Percentiles rank a stretch among this genome's conserved stretches.
Evolutionary conservation across 2,113 vertebrate species (phyloP).

Genomic region (Ceratotherium simum): DNA sequence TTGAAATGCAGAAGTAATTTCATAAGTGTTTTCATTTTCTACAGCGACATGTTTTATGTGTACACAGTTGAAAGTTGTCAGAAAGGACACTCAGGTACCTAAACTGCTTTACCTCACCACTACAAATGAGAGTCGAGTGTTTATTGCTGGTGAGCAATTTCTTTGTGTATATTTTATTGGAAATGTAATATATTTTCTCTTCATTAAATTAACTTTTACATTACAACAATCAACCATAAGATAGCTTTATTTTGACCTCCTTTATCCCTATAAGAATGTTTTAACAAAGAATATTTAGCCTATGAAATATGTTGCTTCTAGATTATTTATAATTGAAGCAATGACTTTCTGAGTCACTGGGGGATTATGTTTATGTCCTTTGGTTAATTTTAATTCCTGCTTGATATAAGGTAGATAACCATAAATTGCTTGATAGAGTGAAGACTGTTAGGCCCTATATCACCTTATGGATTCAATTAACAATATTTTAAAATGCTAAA

Average conservation of each 20-base stretch:
- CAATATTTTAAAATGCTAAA: conserved; percentile 56
- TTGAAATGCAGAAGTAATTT: conserved; percentile 48
- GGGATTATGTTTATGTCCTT: conserved; percentile 42
- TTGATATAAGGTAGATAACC: conserved; percentile 45
- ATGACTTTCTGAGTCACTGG: conserved; percentile 17
- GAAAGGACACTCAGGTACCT: conserved; percentile 80
- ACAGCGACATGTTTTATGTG: conserved; percentile 92
- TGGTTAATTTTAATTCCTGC: conserved; percentile 1
- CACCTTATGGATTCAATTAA: conserved; percentile 4
- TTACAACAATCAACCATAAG: background rate
- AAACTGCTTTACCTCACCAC: conserved; percentile 91
- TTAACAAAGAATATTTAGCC: conserved; percentile 40
- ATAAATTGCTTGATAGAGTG: conserved; percentile 37
- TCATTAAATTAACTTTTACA: conserved; percentile 29
- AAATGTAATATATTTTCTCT: conserved; percentile 37
- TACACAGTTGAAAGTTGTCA: conserved; percentile 95
- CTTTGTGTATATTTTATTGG: conserved; percentile 21
- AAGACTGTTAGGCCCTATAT: background rate
- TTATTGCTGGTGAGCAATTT: conserved; percentile 90
- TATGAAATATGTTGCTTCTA: conserved; percentile 36
- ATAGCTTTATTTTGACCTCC: conserved; percentile 45
- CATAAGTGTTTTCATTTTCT: conserved; percentile 54
- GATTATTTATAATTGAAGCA: conserved; percentile 23
- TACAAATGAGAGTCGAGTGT: conserved; percentile 93
- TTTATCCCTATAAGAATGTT: background rate